Conservation (phyloP, 2,888 invertebrate genomes). For the Drosophila nr. medialis region DNA sequence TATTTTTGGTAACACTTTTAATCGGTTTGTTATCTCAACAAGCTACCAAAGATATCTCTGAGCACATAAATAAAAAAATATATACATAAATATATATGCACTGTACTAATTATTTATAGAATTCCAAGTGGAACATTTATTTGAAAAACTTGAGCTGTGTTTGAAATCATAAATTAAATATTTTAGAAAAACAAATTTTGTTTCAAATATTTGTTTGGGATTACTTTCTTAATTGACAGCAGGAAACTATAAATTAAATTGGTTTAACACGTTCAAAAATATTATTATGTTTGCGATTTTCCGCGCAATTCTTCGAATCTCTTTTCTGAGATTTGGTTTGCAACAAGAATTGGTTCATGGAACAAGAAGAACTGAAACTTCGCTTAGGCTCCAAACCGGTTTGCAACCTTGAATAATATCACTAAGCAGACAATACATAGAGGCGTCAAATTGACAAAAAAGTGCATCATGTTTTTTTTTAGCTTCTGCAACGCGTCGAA, state of each 20-base stretch:
- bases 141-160: too few relatives aligned
- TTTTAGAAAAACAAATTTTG: not conserved
- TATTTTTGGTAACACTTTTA: slow-evolving; percentile 50
- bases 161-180: not conserved
- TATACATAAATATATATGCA: not conserved
- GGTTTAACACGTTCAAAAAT: too few relatives aligned
- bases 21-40: slow-evolving; percentile 66
- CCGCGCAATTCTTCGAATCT: not conserved
- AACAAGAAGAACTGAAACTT: not conserved
- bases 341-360: not conserved
- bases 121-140: not conserved
- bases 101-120: not conserved
- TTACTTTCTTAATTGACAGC: not conserved
- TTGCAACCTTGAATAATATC: not conserved
- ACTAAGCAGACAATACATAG: too few relatives aligned
- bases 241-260: not conserved
- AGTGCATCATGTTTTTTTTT: too few relatives aligned
- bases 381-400: not conserved
- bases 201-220: too few relatives aligned
- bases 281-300: not conserved
- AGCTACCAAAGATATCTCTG: not conserved
- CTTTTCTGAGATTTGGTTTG: not conserved
- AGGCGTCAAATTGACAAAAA: too few relatives aligned
- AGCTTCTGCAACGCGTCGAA: too few relatives aligned
- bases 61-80: not conserved